phyloP scores from a whole-genome alignment of 2,888 invertebrate species.

The Tubulanus polymorphus region DNA sequence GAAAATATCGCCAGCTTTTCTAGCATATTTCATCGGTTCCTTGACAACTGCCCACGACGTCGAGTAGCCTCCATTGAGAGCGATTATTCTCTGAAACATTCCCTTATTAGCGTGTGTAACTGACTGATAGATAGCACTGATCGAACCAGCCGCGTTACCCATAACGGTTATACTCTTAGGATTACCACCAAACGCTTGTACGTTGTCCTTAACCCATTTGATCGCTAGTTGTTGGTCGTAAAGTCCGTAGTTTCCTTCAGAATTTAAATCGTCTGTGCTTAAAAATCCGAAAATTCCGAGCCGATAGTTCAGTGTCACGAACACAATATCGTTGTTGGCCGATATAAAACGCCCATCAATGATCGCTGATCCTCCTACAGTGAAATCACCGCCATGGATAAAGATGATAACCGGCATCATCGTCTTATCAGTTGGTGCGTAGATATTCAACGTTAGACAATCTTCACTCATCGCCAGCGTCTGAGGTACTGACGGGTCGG shows the following conservation, averaged over 20 bases:
- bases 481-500: too few species aligned
- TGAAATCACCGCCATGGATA: constrained; percentile 20
- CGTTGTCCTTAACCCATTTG: constrained; percentile 23
- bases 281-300: constrained; percentile 21
- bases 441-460: constrained; percentile 24
- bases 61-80: constrained; percentile 13
- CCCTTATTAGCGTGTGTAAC: constrained; percentile 1
- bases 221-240: constrained; percentile 23
- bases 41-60: background rate
- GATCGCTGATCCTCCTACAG: constrained; percentile 1
- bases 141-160: constrained; percentile 23
- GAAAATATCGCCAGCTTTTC: background rate
- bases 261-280: constrained; percentile 14
- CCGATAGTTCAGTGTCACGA: constrained; percentile 19
- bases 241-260: constrained; percentile 24
- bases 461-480: constrained; percentile 23
- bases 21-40: too few species aligned
- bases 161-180: constrained; percentile 20
- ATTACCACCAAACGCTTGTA: constrained; percentile 21
- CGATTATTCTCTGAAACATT: constrained; percentile 14
- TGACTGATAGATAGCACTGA: constrained; percentile 2
- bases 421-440: constrained; percentile 7
- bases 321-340: constrained; percentile 12
- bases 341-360: constrained; percentile 7
- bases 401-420: constrained; percentile 17